Evolutionary conservation across 2,888 invertebrate species (phyloP).

Genomic region (Calliscelio sp.): DNA sequence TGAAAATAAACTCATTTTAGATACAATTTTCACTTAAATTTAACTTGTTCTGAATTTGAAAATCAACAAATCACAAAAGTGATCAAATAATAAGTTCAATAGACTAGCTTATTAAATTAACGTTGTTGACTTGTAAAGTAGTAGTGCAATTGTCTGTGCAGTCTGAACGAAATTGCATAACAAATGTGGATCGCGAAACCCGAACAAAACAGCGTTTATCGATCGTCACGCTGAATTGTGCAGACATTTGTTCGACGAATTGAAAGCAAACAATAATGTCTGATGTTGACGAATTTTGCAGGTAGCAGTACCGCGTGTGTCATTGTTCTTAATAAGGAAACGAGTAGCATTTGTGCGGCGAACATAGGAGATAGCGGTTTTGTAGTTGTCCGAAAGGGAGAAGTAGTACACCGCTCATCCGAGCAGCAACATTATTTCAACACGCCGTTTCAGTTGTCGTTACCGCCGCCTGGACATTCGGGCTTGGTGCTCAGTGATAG

Average conservation of each 20-base stretch:
- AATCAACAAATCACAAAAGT: too few species aligned
- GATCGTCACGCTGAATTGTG: not conserved
- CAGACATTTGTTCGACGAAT: not conserved
- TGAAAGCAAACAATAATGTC: not conserved
- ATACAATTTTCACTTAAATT: too few species aligned
- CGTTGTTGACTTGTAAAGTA: too few species aligned
- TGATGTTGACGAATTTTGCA: conserved; percentile 83
- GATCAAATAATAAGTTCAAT: too few species aligned
- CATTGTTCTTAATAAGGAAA: conserved; percentile 96
- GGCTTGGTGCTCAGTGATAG: conserved; percentile 96
- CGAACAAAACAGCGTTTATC: too few species aligned
- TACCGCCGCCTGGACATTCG: conserved; percentile 96
- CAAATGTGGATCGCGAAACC: too few species aligned
- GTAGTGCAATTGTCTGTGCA: too few species aligned
- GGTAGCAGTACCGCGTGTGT: conserved; percentile 99
- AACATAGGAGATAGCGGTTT: conserved; percentile 99
- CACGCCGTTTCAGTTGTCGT: conserved; percentile 98
- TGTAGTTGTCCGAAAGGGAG: conserved; percentile 95
- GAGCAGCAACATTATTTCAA: conserved; percentile 99
- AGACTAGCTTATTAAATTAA: too few species aligned
- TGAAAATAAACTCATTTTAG: too few species aligned
- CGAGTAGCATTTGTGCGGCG: conserved; percentile 96
- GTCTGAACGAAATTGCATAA: too few species aligned
- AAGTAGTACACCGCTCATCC: conserved; percentile 96
- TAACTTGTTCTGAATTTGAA: too few species aligned